Conservation (phyloP, 2,797 vertebrate genomes). For the Valencia hispanica region DNA sequence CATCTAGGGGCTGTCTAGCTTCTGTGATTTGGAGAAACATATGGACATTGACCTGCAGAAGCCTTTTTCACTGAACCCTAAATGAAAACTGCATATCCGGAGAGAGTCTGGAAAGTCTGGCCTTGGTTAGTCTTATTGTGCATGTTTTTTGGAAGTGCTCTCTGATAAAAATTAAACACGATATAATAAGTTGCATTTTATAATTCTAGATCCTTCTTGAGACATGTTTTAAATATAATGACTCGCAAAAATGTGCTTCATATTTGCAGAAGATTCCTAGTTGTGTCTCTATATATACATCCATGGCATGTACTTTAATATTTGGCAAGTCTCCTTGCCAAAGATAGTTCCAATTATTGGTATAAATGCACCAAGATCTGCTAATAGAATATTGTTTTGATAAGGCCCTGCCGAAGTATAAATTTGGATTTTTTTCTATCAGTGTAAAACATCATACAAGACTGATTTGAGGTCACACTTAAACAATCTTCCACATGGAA, state of each 20-base stretch:
- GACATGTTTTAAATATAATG: background rate
- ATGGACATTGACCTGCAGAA: constrained; percentile 47
- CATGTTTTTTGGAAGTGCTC: background rate
- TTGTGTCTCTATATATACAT: no score
- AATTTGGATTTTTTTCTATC: background rate
- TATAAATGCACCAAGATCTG: background rate
- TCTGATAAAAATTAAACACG: constrained; percentile 7
- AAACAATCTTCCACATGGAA: background rate
- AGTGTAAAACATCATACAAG: no score
- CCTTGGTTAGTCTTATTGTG: constrained; percentile 7
- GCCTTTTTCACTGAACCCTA: constrained; percentile 59
- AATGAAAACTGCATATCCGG: constrained; percentile 61
- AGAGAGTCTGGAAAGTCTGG: constrained; percentile 14
- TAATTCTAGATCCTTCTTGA: background rate
- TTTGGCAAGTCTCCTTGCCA: no score
- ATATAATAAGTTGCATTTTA: background rate
- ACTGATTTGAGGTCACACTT: background rate
- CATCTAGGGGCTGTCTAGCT: constrained; percentile 45
- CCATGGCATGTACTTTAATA: no score
- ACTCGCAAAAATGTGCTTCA: no score
- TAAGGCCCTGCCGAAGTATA: background rate
- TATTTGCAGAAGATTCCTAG: no score
- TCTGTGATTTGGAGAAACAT: constrained; percentile 53
- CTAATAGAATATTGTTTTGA: background rate
- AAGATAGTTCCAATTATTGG: background rate